These are phyloP conservation scores for Xerus rutilus DNA, from an alignment of 2,797 vertebrate genomes.

Conservation along the genomic window DNA sequence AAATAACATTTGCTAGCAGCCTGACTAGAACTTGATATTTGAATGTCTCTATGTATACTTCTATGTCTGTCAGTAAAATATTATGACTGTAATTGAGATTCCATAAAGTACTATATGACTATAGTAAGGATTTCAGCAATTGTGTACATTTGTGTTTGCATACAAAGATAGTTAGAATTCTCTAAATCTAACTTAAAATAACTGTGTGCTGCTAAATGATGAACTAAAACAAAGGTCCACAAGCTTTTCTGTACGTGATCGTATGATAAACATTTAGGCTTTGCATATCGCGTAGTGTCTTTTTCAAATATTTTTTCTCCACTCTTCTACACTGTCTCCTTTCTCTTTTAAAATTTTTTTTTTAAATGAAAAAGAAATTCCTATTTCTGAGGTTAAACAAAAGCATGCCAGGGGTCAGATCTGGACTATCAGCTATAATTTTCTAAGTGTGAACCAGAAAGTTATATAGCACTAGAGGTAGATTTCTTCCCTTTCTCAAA, in stretches of 20 bases:
- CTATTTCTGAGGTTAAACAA: background rate
- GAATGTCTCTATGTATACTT: background rate
- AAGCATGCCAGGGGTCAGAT: background rate
- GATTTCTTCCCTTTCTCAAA: background rate
- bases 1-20: background rate
- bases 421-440: background rate
- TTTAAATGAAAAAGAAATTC: background rate
- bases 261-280: background rate
- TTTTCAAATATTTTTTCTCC: background rate
- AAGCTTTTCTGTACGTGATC: background rate
- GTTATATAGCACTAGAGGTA: background rate
- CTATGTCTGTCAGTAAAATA: conserved; percentile 25
- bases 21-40: conserved; percentile 58
- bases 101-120: background rate
- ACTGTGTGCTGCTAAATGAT: background rate
- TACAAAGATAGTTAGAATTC: conserved; percentile 53
- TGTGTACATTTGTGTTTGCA: conserved; percentile 63
- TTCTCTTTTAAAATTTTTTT: background rate
- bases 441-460: background rate
- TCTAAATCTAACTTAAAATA: conserved; percentile 41
- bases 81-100: background rate
- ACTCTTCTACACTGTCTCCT: background rate
- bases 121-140: conserved; percentile 67
- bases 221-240: background rate
- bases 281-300: background rate